phyloP scores from a whole-genome alignment of 2,113 vertebrate species.

The Porphyrio hochstetteri region DNA sequence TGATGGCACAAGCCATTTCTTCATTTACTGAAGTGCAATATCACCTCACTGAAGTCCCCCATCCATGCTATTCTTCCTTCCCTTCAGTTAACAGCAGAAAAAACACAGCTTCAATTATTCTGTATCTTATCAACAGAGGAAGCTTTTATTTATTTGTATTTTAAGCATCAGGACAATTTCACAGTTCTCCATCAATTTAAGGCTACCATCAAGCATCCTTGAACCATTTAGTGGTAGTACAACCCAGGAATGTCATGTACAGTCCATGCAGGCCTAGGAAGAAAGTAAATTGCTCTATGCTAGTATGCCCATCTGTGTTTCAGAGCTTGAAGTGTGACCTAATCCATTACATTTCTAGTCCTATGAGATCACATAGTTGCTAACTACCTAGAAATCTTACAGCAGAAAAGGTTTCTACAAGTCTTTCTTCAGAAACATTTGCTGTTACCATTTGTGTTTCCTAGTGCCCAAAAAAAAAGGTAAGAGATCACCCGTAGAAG shows the following conservation, averaged over 20 bases:
- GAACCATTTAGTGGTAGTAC: background rate
- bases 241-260: background rate
- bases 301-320: background rate
- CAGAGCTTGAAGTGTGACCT: background rate
- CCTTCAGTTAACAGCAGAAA: background rate
- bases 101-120: background rate
- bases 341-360: background rate
- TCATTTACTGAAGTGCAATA: background rate
- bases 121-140: background rate
- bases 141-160: background rate
- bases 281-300: background rate
- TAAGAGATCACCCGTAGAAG: background rate
- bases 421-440: background rate
- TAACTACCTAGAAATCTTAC: background rate
- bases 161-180: background rate
- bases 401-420: background rate
- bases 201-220: background rate
- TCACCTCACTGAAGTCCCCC: background rate
- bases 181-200: background rate
- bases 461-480: background rate
- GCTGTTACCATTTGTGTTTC: background rate
- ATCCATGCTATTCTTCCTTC: background rate
- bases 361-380: background rate
- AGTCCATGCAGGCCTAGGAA: background rate
- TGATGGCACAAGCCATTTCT: background rate